These are phyloP conservation scores for Manacus vitellinus DNA, from an alignment of 2,113 vertebrate genomes.

Conservation along the genomic window DNA sequence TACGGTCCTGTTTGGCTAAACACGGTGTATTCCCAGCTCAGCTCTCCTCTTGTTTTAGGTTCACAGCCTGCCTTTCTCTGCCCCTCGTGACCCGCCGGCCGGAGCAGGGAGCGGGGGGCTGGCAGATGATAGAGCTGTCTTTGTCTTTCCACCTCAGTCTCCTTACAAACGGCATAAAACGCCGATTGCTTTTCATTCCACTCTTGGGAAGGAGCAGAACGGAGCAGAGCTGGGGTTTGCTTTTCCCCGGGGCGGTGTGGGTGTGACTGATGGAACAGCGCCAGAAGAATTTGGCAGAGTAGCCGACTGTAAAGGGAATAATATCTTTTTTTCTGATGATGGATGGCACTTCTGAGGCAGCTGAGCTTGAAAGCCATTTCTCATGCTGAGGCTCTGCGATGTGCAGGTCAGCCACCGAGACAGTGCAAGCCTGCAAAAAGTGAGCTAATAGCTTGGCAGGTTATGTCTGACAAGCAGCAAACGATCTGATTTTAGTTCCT, in stretches of 20 bases:
- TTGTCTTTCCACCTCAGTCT: not conserved
- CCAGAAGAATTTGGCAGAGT: constrained; percentile 20
- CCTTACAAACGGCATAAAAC: not conserved
- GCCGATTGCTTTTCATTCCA: not conserved
- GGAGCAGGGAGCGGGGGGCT: not conserved
- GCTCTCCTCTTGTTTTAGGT: not conserved
- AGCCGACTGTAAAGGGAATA: not conserved
- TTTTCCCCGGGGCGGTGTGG: not conserved
- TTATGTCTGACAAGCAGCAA: not conserved
- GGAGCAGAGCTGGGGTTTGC: not conserved
- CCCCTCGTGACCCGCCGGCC: not conserved
- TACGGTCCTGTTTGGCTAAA: not conserved
- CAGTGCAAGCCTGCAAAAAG: not conserved
- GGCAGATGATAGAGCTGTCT: not conserved
- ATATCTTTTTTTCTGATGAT: constrained; percentile 26
- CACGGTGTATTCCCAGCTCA: not conserved
- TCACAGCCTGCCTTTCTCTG: not conserved
- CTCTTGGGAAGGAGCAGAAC: not conserved
- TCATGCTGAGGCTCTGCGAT: not conserved
- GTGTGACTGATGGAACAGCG: constrained; percentile 13
- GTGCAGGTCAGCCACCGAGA: not conserved
- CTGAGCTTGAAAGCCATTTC: constrained; percentile 30
- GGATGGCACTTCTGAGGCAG: constrained; percentile 35
- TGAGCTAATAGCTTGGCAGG: constrained; percentile 1
- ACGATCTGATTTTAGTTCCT: not conserved